These are phyloP conservation scores for Drosophila yooni DNA, from an alignment of 2,888 invertebrate genomes.

Conservation along the genomic window DNA sequence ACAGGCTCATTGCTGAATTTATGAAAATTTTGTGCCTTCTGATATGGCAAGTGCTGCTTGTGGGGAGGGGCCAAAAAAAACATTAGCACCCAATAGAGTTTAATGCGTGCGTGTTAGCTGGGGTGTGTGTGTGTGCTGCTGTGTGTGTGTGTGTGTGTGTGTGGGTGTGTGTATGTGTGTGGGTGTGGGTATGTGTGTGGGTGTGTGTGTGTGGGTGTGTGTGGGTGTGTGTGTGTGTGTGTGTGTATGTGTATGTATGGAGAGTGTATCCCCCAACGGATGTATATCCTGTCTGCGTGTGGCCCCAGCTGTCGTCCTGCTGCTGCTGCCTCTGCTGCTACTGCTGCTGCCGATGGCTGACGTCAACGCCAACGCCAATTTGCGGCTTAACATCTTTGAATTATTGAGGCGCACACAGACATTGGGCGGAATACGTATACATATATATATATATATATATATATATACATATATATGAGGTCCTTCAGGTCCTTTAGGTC, in stretches of 20 bases:
- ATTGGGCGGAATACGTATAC: background rate
- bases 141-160: no score
- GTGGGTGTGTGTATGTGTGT: no score
- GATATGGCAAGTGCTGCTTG: slow-evolving; percentile 46
- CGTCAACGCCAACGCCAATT: slow-evolving; percentile 72
- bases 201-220: slow-evolving; percentile 23
- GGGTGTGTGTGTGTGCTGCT: slow-evolving; percentile 7
- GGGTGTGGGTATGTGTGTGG: no score
- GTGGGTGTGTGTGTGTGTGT: no score
- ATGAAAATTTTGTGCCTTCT: slow-evolving; percentile 72
- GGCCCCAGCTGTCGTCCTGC: slow-evolving; percentile 65
- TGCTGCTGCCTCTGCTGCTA: slow-evolving; percentile 22
- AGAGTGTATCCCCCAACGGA: slow-evolving; percentile 56
- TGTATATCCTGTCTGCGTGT: slow-evolving; percentile 77
- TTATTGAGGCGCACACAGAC: slow-evolving; percentile 74
- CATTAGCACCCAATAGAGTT: slow-evolving; percentile 81
- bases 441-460: background rate
- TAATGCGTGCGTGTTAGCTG: slow-evolving; percentile 72
- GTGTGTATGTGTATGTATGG: slow-evolving; percentile 27
- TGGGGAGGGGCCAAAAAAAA: slow-evolving; percentile 48
- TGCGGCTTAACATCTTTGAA: slow-evolving; percentile 82
- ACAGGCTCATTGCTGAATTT: slow-evolving; percentile 77
- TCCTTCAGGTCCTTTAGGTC: slow-evolving; percentile 7
- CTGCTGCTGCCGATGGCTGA: slow-evolving; percentile 33
- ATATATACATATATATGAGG: no score